These are phyloP conservation scores for Sepiola atlantica DNA, from an alignment of 2,888 invertebrate species.

Conservation along the genomic window DNA sequence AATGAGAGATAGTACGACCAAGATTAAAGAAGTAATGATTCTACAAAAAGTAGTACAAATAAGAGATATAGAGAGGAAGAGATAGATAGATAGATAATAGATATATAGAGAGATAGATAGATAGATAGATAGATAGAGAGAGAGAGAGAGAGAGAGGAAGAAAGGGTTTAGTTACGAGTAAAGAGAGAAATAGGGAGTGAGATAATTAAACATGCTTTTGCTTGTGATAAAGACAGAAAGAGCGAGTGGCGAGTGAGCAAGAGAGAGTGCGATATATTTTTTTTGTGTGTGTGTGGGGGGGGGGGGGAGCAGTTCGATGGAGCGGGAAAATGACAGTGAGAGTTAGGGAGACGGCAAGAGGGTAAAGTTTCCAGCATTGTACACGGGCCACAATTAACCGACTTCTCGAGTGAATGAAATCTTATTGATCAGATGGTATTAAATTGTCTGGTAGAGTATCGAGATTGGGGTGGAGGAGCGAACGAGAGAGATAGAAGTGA, in stretches of 20 bases:
- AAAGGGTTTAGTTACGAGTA: background rate
- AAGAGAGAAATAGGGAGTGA: too few species aligned
- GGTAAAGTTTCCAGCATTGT: background rate
- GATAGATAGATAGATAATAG: too few species aligned
- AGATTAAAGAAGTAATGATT: too few species aligned
- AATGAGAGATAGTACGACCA: too few species aligned
- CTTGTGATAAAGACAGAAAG: background rate
- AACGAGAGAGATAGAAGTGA: background rate
- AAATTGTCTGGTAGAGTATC: background rate
- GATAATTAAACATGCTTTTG: background rate
- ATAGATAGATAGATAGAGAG: background rate
- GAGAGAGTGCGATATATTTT: background rate
- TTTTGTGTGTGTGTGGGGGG: background rate
- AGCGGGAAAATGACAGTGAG: too few species aligned
- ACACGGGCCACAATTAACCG: conserved; percentile 5
- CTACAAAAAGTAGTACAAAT: too few species aligned
- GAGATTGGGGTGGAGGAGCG: background rate
- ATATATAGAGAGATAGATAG: background rate
- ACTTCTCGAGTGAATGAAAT: background rate
- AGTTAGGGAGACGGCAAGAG: background rate
- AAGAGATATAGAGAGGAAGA: too few species aligned
- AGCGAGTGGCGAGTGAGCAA: background rate
- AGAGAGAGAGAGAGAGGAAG: background rate
- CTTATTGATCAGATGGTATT: conserved; percentile 18
- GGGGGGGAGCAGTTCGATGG: too few species aligned